These are phyloP conservation scores for Andrena bucephala DNA, from an alignment of 2,888 invertebrate species.

Conservation along the genomic window DNA sequence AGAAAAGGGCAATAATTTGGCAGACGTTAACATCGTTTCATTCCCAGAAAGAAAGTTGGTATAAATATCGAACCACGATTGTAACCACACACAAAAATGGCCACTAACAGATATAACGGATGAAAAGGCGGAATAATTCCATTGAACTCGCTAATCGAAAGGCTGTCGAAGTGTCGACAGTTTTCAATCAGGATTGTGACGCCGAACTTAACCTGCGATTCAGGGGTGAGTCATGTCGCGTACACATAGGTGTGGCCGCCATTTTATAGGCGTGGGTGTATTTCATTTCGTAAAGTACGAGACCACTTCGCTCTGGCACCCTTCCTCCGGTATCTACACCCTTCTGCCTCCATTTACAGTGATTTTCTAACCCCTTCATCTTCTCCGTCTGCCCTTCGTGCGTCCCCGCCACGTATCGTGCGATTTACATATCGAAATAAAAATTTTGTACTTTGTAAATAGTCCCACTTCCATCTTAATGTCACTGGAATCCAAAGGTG, in stretches of 20 bases:
- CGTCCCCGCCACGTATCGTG: slow-evolving; percentile 43
- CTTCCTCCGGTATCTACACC: slow-evolving; percentile 41
- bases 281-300: slow-evolving; percentile 73
- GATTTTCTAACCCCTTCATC: slow-evolving; percentile 47
- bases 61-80: neutral
- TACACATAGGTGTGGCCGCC: slow-evolving; percentile 62
- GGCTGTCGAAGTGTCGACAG: neutral
- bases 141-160: slow-evolving; percentile 2
- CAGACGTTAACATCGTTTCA: too few relatives aligned
- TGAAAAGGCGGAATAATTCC: neutral
- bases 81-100: neutral
- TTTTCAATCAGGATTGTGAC: slow-evolving; percentile 25
- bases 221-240: slow-evolving; percentile 14
- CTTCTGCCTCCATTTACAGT: slow-evolving; percentile 53
- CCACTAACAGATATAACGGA: neutral
- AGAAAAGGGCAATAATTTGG: too few relatives aligned
- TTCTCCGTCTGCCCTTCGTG: slow-evolving; percentile 12
- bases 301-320: slow-evolving; percentile 59
- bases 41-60: too few relatives aligned
- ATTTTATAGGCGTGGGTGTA: slow-evolving; percentile 69
- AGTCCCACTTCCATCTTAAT: too few relatives aligned
- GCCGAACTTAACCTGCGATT: neutral
- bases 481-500: too few relatives aligned
- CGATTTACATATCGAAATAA: too few relatives aligned
- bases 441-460: too few relatives aligned